Evolutionary conservation across 2,113 vertebrate species (phyloP), one percentile per base, ranked within the genome.

Genomic region (Ibidorhyncha struthersii): DNA sequence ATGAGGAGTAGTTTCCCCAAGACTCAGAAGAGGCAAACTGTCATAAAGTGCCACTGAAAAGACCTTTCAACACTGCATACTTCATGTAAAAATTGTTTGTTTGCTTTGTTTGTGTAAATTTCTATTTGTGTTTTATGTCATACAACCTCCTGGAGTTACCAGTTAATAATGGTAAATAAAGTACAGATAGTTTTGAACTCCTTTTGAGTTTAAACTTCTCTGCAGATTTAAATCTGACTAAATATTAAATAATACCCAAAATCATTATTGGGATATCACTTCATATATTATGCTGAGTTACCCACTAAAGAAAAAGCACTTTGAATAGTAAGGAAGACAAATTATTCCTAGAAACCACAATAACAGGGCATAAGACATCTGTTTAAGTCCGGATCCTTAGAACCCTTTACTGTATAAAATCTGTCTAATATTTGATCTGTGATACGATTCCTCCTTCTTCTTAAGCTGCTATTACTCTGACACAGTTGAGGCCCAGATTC

Each of bases 381-480:
- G 78, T 96, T 97, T 65, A 91, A 90, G 82, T 96, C 84, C 92
- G 96, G 97, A 92, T 98, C 97, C 97, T 96, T 97, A 97, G 94
- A 98, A 96, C 82, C 94, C 97, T 98, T 97, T 96, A 89, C 96
- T 98, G 72, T 97, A 96, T 97, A 97, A 97, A 97, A 98, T 97
- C 94, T 97, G 82, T 95, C 91, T 70, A 77, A 61, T 91, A 95
- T 95, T 98, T 98, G 96, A 96, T 97, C 94, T 97, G 95, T 97
- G 96, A 96, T 97, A 97, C 43, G 94, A 86, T 96, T 97, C 96
- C 98, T 98, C 97, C 92, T 98, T 82, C 96, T 97, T 95, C 97
- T 98, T 96, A 98, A 98, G 98, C 98, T 98, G 98, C 98, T 98
- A 98, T 98, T 98, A 96, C 95, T 98, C 97, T 97, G 97, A 96